Evolutionary conservation across 1,140 invertebrate genomes (phyloP), one percentile per base, ranked within the genome.

Genomic region (Drosophila kohkoa): DNA sequence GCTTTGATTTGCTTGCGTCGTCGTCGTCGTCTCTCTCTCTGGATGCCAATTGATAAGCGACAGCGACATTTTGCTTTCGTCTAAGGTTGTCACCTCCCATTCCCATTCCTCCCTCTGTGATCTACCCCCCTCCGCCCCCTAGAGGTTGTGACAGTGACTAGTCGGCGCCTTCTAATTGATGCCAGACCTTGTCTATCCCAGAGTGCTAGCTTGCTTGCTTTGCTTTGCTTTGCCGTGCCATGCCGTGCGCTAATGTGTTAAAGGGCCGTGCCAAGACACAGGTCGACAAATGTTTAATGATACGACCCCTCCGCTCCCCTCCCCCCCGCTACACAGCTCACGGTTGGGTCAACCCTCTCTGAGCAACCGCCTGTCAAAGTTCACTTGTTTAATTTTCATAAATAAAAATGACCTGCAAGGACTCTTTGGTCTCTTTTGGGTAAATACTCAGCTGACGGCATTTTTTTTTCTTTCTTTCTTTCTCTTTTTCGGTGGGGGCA

Each of bases 341-440:
- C n/a, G 35, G 8, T 35, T 51, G 41, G 82, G 79, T 83, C 82
- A 82, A 62, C 70, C 74, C 82, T 68, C 28, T 8, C 54, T 71
- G 82, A 66, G 82, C 76, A 73, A 79, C 83, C 80, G 85, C 65
- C 80, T 88, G 82, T 87, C 82, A 87, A 87, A 87, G 82, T 87
- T 87, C 82, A 87, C 83, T 87, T 87, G 83, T 87, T 87, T 87
- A 82, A 87, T 88, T 87, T 88, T 88, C 69, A 88, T 87, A 87
- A 87, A 87, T 88, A 87, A 87, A 86, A 86, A 87, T 87, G 75
- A 59, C 55, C 65, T 48, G 32, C 59, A 65, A 35, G 35, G 35
- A 38, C 35, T 38, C 35, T 38, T 38, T 38, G 35, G 20, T 25
- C 20, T 25, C 35, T 38, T 38, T 38, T 38, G 35, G 35, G 35